Base-by-base conservation (phyloP, 2,797 vertebrate genomes). In the Remorina albescens region DNA sequence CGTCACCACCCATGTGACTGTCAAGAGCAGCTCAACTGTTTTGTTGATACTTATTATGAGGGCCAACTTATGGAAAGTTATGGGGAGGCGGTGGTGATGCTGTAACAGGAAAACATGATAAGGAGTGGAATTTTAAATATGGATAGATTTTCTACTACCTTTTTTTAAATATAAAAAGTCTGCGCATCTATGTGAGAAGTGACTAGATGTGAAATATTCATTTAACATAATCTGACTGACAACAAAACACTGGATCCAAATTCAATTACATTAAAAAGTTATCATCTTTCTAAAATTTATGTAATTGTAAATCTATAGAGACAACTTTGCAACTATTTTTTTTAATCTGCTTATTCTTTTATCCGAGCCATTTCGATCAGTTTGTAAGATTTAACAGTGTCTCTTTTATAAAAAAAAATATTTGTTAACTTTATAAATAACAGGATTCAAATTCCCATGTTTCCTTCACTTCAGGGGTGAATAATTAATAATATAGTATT, bases 1-100 rank as follows among this genome's bases (percentile, higher is more conserved):
- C 7, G 9, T 26, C 56, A 47, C 54, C 80, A 78, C 80, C 83
- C 67, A 74, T 59, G 4, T 66, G 42, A 49, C 73, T 72, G 42
- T 46, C 67, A 46, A 71, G 50, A 69, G 64, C 55, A 58, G n/a
- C 61, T 78, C 44, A 34, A 32, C 36, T 39, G 18, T 67, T 75
- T 74, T 61, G 51, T 66, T 67, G 37, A 66, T 72, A 42, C 55
- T 61, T 37, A 19, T 49, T 32, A 12, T 59, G 42, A 60, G 26
- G 21, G 8, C 11, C 54, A 55, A 71, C 11, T 39, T 42, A 61
- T 60, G 32, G 46, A 66, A 78, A 61, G 23, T 12, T 71, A 42
- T 26, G 6, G 19, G n/a, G 2, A 74, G 37, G 23, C 44, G 13
- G 26, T 34, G 13, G 44, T 64, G 18, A 28, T 19, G 30, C 51